Conservation (phyloP, 2,888 invertebrate species). For the Temnothorax ravouxi region DNA sequence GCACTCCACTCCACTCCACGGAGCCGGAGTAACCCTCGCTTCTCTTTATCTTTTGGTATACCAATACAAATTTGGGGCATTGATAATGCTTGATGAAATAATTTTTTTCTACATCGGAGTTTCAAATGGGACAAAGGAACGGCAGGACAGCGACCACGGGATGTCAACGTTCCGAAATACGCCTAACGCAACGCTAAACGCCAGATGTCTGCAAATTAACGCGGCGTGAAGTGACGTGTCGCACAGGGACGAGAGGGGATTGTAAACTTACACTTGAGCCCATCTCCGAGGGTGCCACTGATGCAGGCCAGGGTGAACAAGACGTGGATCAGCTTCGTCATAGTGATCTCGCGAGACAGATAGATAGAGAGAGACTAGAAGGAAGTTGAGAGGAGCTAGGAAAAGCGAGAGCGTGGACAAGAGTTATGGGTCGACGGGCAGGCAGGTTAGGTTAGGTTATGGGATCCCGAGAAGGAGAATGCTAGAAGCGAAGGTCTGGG, state of each 20-base stretch:
- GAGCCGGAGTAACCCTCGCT: too few relatives aligned
- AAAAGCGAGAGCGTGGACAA: neutral
- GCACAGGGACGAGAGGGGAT: neutral
- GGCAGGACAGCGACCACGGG: too few relatives aligned
- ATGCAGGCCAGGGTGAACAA: slow-evolving; percentile 86
- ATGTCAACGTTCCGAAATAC: neutral
- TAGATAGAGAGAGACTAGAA: too few relatives aligned
- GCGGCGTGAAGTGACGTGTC: neutral
- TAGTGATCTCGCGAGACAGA: slow-evolving; percentile 14
- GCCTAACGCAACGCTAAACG: neutral
- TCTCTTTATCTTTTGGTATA: too few relatives aligned
- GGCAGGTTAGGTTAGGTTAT: slow-evolving; percentile 44
- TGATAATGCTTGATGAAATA: too few relatives aligned
- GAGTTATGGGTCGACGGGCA: too few relatives aligned
- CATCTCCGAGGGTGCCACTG: slow-evolving; percentile 86
- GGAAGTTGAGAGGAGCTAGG: too few relatives aligned
- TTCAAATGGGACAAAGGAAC: too few relatives aligned
- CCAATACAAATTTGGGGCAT: too few relatives aligned
- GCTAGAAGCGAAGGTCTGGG: neutral
- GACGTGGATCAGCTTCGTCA: slow-evolving; percentile 87
- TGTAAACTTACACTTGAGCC: slow-evolving; percentile 90
- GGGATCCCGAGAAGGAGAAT: neutral
- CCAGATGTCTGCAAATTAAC: neutral
- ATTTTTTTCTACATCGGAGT: too few relatives aligned
- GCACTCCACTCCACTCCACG: too few relatives aligned